These are phyloP conservation scores for Cranoglanis bouderius DNA, from an alignment of 2,113 vertebrate species.

Conservation along the genomic window DNA sequence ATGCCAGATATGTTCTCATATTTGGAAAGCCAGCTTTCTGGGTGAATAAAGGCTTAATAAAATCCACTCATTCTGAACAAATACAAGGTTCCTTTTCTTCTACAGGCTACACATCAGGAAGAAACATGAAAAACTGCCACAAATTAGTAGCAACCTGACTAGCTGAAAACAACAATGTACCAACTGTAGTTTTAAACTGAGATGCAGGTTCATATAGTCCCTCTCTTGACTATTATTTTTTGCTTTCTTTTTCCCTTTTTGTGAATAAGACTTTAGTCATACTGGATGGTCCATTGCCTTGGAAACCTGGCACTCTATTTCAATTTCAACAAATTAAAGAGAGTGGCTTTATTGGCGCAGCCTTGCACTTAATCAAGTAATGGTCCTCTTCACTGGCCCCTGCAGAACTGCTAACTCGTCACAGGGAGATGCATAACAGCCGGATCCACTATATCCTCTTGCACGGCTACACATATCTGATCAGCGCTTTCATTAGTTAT, in stretches of 20 bases:
- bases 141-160: background rate
- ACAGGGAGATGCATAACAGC: conserved; percentile 40
- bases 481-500: conserved; percentile 25
- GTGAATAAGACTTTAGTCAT: background rate
- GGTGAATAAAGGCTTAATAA: conserved; percentile 3
- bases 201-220: background rate
- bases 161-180: background rate
- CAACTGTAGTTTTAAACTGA: background rate
- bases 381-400: conserved; percentile 31
- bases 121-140: background rate
- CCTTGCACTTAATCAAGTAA: conserved; percentile 57
- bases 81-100: background rate
- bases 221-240: background rate
- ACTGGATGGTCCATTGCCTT: background rate
- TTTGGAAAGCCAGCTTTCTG: background rate
- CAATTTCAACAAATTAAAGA: conserved; percentile 55
- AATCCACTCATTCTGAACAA: conserved; percentile 1
- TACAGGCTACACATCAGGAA: background rate
- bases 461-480: conserved; percentile 52
- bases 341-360: conserved; percentile 53
- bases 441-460: conserved; percentile 14
- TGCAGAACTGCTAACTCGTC: conserved; percentile 39
- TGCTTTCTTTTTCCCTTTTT: background rate
- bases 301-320: conserved; percentile 27
- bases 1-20: conserved; percentile 23